Evolutionary conservation across 2,888 invertebrate genomes (phyloP), one percentile per base, ranked within the genome.

Genomic region (Brachyptera putata): DNA sequence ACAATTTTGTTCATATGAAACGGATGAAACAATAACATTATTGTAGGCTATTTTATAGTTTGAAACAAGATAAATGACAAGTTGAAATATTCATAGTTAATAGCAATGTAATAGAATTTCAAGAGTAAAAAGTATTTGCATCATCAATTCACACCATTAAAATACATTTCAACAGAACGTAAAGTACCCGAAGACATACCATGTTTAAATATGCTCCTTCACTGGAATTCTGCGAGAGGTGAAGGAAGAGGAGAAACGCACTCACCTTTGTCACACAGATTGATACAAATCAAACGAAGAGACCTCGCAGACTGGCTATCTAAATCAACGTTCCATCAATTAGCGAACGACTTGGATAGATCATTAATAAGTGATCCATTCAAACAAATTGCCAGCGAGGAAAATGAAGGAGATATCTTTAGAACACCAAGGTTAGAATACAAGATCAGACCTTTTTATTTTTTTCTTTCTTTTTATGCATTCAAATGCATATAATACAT

Each of bases 251-350:
- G 80, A 0, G 78, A 80, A 69, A 79, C 79, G 2, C 84, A 85
- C 65, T 79, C 79, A 66, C 68, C 76, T 13, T 66, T 85, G 11
- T 76, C 75, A 49, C 79, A 76, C 43, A 76, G 84, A 65, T 71
- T 86, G 22, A 76, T 80, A 4, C 84, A 84, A 70, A 73, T 86
- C 60, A 79, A 78, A 21, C 79, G 78, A 65, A 62, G 64, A 0
- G 79, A 83, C 63, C 70, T 86, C 56, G 84, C 85, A 1, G 78
- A 82, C 65, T 84, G 84, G 84, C 69, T 86, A 1, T 81, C 82
- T 7, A 76, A 73, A 61, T 77, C 78, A 0, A 79, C 81, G 1
- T 84, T 83, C 68, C 74, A 77, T 39, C 75, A 81, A 65, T 69
- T 85, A 25, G 76, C 79, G 2, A 70, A 74, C 58, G 80, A 84